Conservation (phyloP, 1,140 invertebrate species). For the Lepeophtheirus salmonis region DNA sequence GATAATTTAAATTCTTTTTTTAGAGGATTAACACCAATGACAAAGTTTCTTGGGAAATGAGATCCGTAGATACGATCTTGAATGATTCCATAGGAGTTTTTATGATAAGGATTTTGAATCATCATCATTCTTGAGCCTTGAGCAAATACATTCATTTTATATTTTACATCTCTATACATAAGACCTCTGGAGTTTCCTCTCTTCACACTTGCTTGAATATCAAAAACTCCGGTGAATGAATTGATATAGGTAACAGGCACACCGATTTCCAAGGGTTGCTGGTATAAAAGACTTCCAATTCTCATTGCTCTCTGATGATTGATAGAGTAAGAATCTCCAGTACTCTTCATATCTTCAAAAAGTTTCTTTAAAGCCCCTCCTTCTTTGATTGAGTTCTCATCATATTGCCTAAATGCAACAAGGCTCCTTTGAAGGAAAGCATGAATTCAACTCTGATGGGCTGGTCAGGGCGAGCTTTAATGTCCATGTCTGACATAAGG, state of each 20-base stretch:
- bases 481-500: slow-evolving; percentile 1
- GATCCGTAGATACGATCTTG: slow-evolving; percentile 4
- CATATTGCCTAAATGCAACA: neutral
- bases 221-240: neutral
- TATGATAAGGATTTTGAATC: neutral
- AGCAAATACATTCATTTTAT: neutral
- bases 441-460: neutral
- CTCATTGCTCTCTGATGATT: slow-evolving; percentile 6
- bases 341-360: neutral
- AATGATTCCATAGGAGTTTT: neutral
- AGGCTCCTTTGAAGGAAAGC: neutral
- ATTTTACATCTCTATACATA: slow-evolving; percentile 2
- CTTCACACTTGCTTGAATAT: slow-evolving; percentile 1
- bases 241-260: neutral
- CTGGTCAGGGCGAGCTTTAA: neutral
- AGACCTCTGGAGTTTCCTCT: slow-evolving; percentile 4
- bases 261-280: slow-evolving; percentile 9
- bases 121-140: neutral
- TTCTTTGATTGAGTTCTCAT: neutral
- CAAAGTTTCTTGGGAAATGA: slow-evolving; percentile 9
- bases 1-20: slow-evolving; percentile 9
- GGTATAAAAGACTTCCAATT: neutral
- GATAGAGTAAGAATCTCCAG: slow-evolving; percentile 7
- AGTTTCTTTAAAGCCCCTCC: neutral
- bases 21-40: slow-evolving; percentile 12